Evolutionary conservation across 2,797 vertebrate species (phyloP).

Genomic region (Cephalopachus bancanus): DNA sequence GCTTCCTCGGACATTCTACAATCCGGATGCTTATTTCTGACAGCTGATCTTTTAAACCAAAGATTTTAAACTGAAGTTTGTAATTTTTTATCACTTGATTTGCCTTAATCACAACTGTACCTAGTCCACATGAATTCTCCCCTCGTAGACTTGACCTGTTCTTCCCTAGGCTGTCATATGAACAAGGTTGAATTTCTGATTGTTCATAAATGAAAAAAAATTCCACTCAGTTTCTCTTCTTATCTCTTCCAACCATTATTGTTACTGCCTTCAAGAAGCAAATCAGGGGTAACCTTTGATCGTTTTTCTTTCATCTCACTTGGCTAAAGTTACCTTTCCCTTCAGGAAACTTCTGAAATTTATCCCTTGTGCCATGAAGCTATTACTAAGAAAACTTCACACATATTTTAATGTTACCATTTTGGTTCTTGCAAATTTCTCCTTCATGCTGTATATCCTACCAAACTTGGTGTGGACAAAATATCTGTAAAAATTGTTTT

Average conservation of each 20-base stretch:
- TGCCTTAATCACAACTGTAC: conserved; percentile 19
- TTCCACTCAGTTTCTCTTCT: background rate
- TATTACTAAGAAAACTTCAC: background rate
- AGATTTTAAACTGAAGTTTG: conserved; percentile 25
- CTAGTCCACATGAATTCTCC: conserved; percentile 1
- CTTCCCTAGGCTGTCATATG: background rate
- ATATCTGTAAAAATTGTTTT: background rate
- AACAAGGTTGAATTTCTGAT: background rate
- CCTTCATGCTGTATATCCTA: background rate
- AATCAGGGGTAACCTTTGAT: conserved; percentile 52
- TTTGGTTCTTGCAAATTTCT: conserved; percentile 35
- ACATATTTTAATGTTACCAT: conserved; percentile 40
- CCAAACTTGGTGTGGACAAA: background rate
- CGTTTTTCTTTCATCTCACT: conserved; percentile 69
- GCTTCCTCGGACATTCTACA: background rate
- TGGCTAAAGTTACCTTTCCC: conserved; percentile 67
- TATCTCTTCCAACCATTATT: conserved; percentile 42
- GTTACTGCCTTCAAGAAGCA: conserved; percentile 52
- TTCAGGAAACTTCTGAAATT: conserved; percentile 48
- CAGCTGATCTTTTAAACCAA: background rate
- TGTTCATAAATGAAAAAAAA: background rate
- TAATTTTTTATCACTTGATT: background rate
- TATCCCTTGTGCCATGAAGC: conserved; percentile 7
- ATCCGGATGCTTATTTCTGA: conserved; percentile 22
- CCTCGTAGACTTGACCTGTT: background rate